Base-by-base conservation (phyloP, 2,888 invertebrate genomes). In the Rhagophthalmus giganteus region DNA sequence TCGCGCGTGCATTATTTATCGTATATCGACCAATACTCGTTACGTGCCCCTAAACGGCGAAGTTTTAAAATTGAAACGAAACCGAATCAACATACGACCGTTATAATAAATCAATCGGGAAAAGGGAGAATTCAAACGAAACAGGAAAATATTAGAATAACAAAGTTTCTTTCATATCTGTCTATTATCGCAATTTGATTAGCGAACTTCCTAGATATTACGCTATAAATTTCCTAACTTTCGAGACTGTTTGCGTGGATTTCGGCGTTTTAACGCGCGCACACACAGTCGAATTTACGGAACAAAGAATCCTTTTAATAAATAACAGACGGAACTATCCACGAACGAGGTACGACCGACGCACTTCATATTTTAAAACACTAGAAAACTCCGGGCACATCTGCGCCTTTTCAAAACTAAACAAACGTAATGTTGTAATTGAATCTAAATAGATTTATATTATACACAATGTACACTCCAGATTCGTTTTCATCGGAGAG, bases 141-240 rank as follows among this genome's bases (percentile, higher is more conserved):
- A 13, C 8, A n/a, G 32, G 30, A 2, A 34, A 34, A 34, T 20
- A 33, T 15, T 10, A 15, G 32, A 20, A 14, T 20, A 16, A 14
- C 26, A 27, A 45, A 35, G 9, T 38, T 37, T 46, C 8, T 46
- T 46, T 32, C 38, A 38, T 46, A 38, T 46, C 46, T 46, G 30
- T 46, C 46, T 38, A 32, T 46, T 41, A 49, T 49, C 24, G 37
- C 49, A 41, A 31, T 49, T 49, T 49, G 49, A 49, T 41, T 42
- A 37, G 9, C 25, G 12, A 24, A 27, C 14, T 24, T 26, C 30
- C 28, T 13, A 9, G 38, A 49, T 49, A 49, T 49, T 49, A 37
- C 11, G 30, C 26, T 15, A 41, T 49, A 49, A 49, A 49, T 49
- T 39, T 47, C 20, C 25, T n/a, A 42, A 49, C 37, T 49, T 42